A percentile compares a stretch with the other conserved stretches of the same genome.
Conservation (phyloP, 2,888 invertebrate species). For the Eustalomyia histrio region DNA sequence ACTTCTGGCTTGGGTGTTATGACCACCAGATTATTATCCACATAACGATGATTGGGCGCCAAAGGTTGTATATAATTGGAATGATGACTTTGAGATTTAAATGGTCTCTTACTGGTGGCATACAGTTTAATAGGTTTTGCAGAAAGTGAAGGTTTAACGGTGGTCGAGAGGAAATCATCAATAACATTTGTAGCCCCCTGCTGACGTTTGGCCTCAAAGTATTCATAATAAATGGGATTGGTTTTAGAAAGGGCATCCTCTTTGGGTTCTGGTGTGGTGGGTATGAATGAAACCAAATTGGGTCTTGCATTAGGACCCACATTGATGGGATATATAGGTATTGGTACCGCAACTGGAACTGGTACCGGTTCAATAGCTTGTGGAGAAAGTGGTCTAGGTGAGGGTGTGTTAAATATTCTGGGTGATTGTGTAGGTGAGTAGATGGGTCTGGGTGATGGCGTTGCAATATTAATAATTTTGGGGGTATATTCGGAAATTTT, state of each 20-base stretch:
- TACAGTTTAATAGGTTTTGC: constrained; percentile 69
- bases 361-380: constrained; percentile 71
- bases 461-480: constrained; percentile 70
- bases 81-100: constrained; percentile 68
- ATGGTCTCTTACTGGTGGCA: constrained; percentile 71
- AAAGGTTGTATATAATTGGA: constrained; percentile 64
- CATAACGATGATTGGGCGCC: constrained; percentile 69
- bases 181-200: constrained; percentile 70
- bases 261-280: constrained; percentile 71
- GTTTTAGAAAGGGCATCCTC: constrained; percentile 74
- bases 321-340: constrained; percentile 73
- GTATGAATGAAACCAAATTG: constrained; percentile 73
- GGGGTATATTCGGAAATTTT: constrained; percentile 72
- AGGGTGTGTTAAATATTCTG: constrained; percentile 80
- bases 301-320: constrained; percentile 69
- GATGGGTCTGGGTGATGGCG: constrained; percentile 83
- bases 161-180: constrained; percentile 70
- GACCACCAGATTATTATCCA: constrained; percentile 73
- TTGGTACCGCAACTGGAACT: constrained; percentile 75
- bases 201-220: constrained; percentile 78
- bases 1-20: constrained; percentile 82
- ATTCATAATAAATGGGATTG: constrained; percentile 79
- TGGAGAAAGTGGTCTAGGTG: constrained; percentile 59
- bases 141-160: constrained; percentile 67
- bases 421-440: constrained; percentile 69